phyloP scores from a whole-genome alignment of 1,140 invertebrate species.

The Drosophila persimilis region DNA sequence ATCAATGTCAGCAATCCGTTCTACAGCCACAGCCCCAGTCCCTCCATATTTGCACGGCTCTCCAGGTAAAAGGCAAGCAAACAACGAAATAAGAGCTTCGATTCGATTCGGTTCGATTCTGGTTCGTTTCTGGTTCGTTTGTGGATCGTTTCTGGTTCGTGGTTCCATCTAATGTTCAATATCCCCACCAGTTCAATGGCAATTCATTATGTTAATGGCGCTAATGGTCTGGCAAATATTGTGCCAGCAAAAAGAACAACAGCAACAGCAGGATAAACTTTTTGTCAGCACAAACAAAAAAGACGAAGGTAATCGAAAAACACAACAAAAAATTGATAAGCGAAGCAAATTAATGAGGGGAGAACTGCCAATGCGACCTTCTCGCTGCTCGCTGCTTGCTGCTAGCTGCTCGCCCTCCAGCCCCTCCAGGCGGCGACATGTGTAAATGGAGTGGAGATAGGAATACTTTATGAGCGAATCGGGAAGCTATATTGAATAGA shows the following conservation, averaged over 20 bases:
- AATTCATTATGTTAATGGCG: slow-evolving; percentile 80
- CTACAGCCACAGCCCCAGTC: too few relatives aligned
- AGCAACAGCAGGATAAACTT: slow-evolving; percentile 41
- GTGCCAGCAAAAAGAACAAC: slow-evolving; percentile 46
- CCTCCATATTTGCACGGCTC: slow-evolving; percentile 24
- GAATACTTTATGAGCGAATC: slow-evolving; percentile 29
- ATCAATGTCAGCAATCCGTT: slow-evolving; percentile 26
- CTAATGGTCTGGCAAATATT: slow-evolving; percentile 79
- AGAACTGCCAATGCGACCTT: slow-evolving; percentile 11
- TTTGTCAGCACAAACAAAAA: slow-evolving; percentile 53
- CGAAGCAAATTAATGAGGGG: slow-evolving; percentile 71
- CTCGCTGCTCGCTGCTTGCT: not conserved
- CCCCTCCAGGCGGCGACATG: slow-evolving; percentile 26
- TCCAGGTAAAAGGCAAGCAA: slow-evolving; percentile 40
- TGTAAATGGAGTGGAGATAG: slow-evolving; percentile 14
- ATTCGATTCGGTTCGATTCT: slow-evolving; percentile 23
- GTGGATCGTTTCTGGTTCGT: not conserved
- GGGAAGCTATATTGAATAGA: not conserved
- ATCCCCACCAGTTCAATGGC: slow-evolving; percentile 60
- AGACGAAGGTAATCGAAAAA: slow-evolving; percentile 48
- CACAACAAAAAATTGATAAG: slow-evolving; percentile 78
- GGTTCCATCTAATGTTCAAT: not conserved
- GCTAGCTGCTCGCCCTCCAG: not conserved
- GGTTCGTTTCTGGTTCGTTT: slow-evolving; percentile 20
- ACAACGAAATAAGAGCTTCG: slow-evolving; percentile 21